Base-by-base conservation (phyloP, 2,888 invertebrate species). In the Fissipunctia ypsillon region DNA sequence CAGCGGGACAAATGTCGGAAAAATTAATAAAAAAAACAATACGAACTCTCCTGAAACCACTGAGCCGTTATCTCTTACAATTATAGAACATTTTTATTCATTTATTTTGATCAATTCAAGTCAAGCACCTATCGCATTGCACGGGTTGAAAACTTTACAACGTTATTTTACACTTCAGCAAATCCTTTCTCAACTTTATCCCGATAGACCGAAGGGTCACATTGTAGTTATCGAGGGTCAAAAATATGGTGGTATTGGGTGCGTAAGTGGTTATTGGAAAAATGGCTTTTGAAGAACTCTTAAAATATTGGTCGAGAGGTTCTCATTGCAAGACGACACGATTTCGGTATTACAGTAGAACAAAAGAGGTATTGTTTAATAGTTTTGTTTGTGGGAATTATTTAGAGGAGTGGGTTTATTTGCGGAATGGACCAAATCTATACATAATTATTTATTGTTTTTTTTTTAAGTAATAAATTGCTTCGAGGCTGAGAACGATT, bases 51-150 rank as follows among this genome's bases (percentile, higher is more conserved):
- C 85, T 92, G 86, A 92, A 95, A 68, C 76, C 94, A 95, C 84
- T 88, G 93, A 93, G 86, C 91, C 95, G 93, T 88, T 93, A 88
- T 94, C 94, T 93, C 89, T 88, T 87, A 90, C 89, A 90, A 92
- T 91, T 89, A 92, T 78, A 92, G 91, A 91, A 91, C 91, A 92
- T 91, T 92, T 91, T 92, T 89, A 89, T 91, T 90, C 90, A 91
- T 92, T 89, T 95, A 94, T 95, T 94, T 94, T 94, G 92, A 93
- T 93, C 93, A 91, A 89, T 90, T 90, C 90, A 90, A 91, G 94
- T 95, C 94, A 95, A 95, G 95, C 91, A 92, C 90, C 91, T 92
- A 95, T 95, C 95, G 93, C 91, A 87, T 93, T 91, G 93, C 93
- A 88, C 80, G 84, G 88, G 88, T 87, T 88, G 85, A 86, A 86